Evolutionary conservation across 1,140 invertebrate species (phyloP).

Genomic region (Manduca sexta): DNA sequence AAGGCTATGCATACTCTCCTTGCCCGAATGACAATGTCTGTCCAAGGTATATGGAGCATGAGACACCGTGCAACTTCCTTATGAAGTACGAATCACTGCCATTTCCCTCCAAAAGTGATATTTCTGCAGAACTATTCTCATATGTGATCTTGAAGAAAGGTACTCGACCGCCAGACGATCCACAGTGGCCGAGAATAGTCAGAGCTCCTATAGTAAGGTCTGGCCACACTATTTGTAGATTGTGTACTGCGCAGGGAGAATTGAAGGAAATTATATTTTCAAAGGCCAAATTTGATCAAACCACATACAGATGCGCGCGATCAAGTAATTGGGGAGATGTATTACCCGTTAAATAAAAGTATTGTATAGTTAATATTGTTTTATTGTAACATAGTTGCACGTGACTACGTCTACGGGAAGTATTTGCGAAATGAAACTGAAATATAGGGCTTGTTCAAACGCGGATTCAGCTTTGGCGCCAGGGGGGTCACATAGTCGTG

Average conservation of each 20-base stretch:
- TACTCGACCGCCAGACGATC: constrained; percentile 59
- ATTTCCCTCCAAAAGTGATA: constrained; percentile 56
- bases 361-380: not conserved
- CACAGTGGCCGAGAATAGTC: constrained; percentile 86
- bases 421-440: too few species aligned
- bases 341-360: constrained; percentile 75
- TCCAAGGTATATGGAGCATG: constrained; percentile 77
- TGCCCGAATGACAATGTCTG: constrained; percentile 88
- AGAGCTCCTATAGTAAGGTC: constrained; percentile 77
- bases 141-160: constrained; percentile 89
- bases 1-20: constrained; percentile 83
- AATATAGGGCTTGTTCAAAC: too few species aligned
- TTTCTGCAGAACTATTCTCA: constrained; percentile 76
- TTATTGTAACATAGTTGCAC: too few species aligned
- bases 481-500: too few species aligned
- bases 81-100: constrained; percentile 76
- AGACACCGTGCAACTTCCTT: constrained; percentile 86
- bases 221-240: constrained; percentile 82
- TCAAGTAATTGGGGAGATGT: constrained; percentile 83
- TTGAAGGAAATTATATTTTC: constrained; percentile 87
- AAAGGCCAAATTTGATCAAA: constrained; percentile 80
- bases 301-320: constrained; percentile 80
- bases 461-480: too few species aligned
- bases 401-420: too few species aligned
- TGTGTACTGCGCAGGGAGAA: constrained; percentile 84